Percentiles rank a stretch among this genome's conserved stretches.
Conservation (phyloP, 2,113 vertebrate genomes). For the Psettodes erumei region DNA sequence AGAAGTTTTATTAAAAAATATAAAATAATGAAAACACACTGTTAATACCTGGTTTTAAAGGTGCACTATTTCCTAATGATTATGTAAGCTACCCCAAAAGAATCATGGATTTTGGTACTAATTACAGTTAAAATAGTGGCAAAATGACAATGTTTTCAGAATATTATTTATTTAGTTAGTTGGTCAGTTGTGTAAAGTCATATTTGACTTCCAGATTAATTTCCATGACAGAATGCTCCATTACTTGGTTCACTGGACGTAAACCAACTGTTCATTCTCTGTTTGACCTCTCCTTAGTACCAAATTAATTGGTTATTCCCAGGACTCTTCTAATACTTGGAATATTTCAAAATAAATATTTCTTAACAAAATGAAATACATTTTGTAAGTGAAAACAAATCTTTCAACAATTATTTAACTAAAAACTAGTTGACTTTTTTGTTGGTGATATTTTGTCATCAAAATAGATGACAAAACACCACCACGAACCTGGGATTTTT, state of each 20-base stretch:
- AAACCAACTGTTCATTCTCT: neutral
- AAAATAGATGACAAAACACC: constrained; percentile 29
- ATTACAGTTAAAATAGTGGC: neutral
- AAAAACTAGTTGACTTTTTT: too few species aligned
- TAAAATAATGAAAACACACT: neutral
- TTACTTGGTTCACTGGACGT: neutral
- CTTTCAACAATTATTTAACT: constrained; percentile 32
- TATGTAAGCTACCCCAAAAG: neutral
- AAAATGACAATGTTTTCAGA: neutral
- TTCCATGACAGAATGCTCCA: neutral
- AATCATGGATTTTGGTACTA: neutral
- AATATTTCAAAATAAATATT: constrained; percentile 1
- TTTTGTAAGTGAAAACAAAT: neutral
- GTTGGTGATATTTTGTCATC: too few species aligned
- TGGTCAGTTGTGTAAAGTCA: neutral
- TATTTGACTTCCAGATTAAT: neutral
- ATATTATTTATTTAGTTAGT: neutral
- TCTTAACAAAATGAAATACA: neutral
- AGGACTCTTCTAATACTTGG: neutral
- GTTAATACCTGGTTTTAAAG: neutral
- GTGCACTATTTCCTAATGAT: neutral
- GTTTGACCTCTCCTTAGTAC: neutral
- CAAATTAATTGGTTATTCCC: neutral
- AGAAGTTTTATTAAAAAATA: neutral
- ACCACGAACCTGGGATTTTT: constrained; percentile 26